Percentiles rank a stretch among this genome's conserved stretches.
Evolutionary conservation across 1,140 invertebrate species (phyloP).

Genomic region (Apis mellifera): DNA sequence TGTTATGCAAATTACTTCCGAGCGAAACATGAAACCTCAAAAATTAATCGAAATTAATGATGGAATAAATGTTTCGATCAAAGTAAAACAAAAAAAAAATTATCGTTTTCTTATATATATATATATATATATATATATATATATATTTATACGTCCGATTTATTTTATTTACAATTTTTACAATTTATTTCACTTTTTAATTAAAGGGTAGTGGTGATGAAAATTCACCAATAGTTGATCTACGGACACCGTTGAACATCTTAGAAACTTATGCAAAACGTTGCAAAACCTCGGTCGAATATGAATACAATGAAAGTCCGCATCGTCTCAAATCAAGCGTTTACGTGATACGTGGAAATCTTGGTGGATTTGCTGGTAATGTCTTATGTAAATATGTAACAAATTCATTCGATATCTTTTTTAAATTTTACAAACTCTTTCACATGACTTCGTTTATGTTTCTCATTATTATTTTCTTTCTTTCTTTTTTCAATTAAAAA

Average conservation of each 20-base stretch:
- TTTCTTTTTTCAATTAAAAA: too few species aligned
- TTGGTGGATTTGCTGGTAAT: constrained; percentile 55
- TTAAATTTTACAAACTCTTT: background rate
- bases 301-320: constrained; percentile 6
- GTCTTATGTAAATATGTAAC: background rate
- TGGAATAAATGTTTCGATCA: background rate
- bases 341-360: constrained; percentile 51
- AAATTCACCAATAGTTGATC: background rate
- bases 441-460: background rate
- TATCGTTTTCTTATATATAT: too few species aligned
- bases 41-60: background rate
- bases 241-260: constrained; percentile 29
- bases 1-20: background rate
- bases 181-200: background rate
- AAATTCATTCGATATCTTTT: background rate
- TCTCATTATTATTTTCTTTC: background rate
- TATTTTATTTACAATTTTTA: background rate
- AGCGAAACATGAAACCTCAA: background rate
- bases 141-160: background rate
- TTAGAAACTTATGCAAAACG: constrained; percentile 53
- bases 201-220: constrained; percentile 37
- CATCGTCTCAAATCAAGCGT: constrained; percentile 35
- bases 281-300: constrained; percentile 37
- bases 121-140: too few species aligned
- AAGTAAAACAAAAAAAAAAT: constrained; percentile 8